Conservation (phyloP, 2,888 invertebrate species). For the Archips crataeganus region DNA sequence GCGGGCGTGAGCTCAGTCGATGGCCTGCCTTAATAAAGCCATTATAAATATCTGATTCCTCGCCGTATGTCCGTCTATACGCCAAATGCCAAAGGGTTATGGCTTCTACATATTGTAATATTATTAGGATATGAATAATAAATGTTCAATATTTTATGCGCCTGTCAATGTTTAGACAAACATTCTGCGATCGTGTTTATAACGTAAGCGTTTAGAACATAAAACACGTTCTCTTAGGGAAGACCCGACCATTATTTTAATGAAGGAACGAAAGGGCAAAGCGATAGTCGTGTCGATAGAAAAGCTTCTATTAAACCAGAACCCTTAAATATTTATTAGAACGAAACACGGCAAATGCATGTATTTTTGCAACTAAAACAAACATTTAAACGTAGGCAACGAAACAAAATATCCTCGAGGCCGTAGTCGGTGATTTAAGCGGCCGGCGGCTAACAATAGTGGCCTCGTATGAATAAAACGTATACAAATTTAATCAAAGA, state of each 20-base stretch:
- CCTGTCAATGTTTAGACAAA: conserved; percentile 33
- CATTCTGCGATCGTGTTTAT: conserved; percentile 21
- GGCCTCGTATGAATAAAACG: conserved; percentile 83
- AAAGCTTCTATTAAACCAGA: conserved; percentile 33
- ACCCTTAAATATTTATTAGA: conserved; percentile 41
- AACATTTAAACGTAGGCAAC: conserved; percentile 45
- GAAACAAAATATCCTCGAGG: conserved; percentile 59
- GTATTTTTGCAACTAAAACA: conserved; percentile 47
- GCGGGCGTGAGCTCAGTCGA: conserved; percentile 79
- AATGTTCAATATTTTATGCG: conserved; percentile 30
- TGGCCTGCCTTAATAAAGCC: conserved; percentile 83
- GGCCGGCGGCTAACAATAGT: conserved; percentile 77
- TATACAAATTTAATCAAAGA: conserved; percentile 86
- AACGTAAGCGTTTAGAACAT: conserved; percentile 17
- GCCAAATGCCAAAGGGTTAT: conserved; percentile 76
- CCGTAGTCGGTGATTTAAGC: conserved; percentile 72
- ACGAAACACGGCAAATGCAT: conserved; percentile 28
- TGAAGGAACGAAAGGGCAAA: conserved; percentile 39
- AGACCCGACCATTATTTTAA: conserved; percentile 35
- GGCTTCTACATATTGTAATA: conserved; percentile 55
- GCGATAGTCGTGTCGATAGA: conserved; percentile 41
- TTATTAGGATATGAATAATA: conserved; percentile 58
- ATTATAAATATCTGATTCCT: conserved; percentile 83
- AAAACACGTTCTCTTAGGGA: conserved; percentile 23
- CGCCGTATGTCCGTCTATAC: conserved; percentile 68